Percentiles rank a stretch among this genome's conserved stretches.
These are phyloP conservation scores for Sitobion miscanthi DNA, from an alignment of 1,140 invertebrate genomes.

Conservation along the genomic window DNA sequence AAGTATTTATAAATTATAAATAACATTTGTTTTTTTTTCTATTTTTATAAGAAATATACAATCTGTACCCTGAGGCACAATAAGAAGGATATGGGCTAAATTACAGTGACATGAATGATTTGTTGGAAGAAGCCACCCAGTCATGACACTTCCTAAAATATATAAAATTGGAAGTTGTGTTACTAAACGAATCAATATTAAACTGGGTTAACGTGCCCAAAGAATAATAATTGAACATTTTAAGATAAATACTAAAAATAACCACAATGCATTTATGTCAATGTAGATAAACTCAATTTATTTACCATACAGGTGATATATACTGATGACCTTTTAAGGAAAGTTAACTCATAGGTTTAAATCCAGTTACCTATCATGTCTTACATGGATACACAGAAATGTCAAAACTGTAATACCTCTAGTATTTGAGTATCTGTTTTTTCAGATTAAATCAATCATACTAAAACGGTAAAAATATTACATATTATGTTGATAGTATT, in stretches of 20 bases:
- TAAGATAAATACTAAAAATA: slow-evolving; percentile 8
- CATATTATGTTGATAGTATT: neutral
- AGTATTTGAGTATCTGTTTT: neutral
- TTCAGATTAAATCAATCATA: neutral
- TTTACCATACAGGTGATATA: neutral
- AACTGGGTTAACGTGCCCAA: neutral
- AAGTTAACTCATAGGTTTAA: neutral
- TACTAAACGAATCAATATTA: neutral
- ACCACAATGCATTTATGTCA: neutral
- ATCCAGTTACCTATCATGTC: neutral
- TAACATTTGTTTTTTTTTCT: too few relatives aligned
- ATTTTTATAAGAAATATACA: too few relatives aligned
- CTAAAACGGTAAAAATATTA: neutral
- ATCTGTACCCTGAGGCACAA: too few relatives aligned
- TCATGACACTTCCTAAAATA: too few relatives aligned
- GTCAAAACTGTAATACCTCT: neutral
- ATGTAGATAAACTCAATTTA: neutral
- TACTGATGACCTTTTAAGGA: neutral
- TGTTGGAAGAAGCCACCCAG: too few relatives aligned
- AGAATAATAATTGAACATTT: neutral
- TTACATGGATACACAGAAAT: neutral
- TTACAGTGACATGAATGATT: too few relatives aligned
- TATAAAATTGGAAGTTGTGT: neutral
- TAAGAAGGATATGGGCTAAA: too few relatives aligned
- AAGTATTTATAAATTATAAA: too few relatives aligned